phyloP scores from a whole-genome alignment of 2,797 vertebrate species.

The Urosaurus nigricauda region DNA sequence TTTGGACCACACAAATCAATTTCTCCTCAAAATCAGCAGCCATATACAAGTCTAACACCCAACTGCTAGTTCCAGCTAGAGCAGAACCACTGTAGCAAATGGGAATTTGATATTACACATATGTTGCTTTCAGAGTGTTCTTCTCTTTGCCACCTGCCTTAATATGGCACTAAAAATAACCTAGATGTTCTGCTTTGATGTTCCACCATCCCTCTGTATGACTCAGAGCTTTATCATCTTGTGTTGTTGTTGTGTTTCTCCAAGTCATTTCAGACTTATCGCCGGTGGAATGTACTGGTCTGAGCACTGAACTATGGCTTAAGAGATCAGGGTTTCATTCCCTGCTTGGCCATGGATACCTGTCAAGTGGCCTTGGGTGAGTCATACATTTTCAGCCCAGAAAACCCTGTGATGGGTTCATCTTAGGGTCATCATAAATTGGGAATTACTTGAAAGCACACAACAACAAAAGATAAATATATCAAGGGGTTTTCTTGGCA shows the following conservation, averaged over 20 bases:
- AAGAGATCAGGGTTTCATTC: too few relatives aligned
- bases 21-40: background rate
- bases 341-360: too few relatives aligned
- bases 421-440: too few relatives aligned
- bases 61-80: background rate
- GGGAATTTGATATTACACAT: background rate
- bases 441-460: too few relatives aligned
- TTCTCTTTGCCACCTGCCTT: background rate
- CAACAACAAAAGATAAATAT: too few relatives aligned
- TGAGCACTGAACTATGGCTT: too few relatives aligned
- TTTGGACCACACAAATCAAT: background rate
- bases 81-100: background rate
- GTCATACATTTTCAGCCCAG: too few relatives aligned
- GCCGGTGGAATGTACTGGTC: too few relatives aligned
- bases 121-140: background rate
- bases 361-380: too few relatives aligned
- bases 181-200: slow-evolving; percentile 2
- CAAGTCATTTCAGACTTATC: too few relatives aligned
- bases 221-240: background rate
- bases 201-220: background rate
- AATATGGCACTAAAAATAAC: background rate
- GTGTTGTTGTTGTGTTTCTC: background rate
- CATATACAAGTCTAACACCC: background rate
- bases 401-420: too few relatives aligned
- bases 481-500: too few relatives aligned